Conservation (phyloP, 2,888 invertebrate genomes). For the Drosophila prostipennis region DNA sequence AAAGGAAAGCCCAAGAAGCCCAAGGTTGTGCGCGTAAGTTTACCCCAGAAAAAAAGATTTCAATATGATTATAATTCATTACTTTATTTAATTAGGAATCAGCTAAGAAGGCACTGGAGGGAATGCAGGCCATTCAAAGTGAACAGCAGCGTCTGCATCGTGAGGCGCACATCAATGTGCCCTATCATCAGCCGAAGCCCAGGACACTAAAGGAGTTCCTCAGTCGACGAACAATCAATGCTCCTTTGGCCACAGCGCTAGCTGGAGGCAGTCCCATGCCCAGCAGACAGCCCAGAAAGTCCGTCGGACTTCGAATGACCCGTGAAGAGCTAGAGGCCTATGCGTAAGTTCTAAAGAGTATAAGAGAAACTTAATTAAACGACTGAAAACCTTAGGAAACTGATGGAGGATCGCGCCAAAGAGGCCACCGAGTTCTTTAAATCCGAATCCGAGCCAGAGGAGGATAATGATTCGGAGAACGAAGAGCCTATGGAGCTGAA, state of each 20-base stretch:
- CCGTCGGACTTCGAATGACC: conserved; percentile 87
- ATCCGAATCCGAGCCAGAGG: conserved; percentile 87
- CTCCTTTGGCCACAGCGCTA: conserved; percentile 57
- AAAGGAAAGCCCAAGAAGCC: conserved; percentile 39
- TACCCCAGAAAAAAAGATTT: neutral
- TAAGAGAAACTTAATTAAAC: neutral
- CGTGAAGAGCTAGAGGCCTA: conserved; percentile 87
- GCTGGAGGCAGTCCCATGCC: conserved; percentile 60
- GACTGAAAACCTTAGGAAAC: conserved; percentile 84
- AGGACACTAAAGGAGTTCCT: conserved; percentile 92
- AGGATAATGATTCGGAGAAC: conserved; percentile 34
- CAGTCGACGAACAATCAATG: conserved; percentile 79
- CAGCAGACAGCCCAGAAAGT: conserved; percentile 56
- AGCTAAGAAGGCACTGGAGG: conserved; percentile 88
- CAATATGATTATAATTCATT: neutral
- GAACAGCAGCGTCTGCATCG: conserved; percentile 93
- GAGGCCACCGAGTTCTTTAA: conserved; percentile 91
- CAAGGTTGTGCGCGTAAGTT: conserved; percentile 63
- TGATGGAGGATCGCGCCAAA: conserved; percentile 89
- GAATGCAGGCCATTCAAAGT: conserved; percentile 91
- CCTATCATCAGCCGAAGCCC: conserved; percentile 94
- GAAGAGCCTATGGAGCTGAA: conserved; percentile 27
- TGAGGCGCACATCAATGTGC: conserved; percentile 90
- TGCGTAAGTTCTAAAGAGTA: conserved; percentile 85
- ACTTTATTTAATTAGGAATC: conserved; percentile 84